phyloP scores from a whole-genome alignment of 1,140 invertebrate genomes.

The Drosophila pseudoobscura region DNA sequence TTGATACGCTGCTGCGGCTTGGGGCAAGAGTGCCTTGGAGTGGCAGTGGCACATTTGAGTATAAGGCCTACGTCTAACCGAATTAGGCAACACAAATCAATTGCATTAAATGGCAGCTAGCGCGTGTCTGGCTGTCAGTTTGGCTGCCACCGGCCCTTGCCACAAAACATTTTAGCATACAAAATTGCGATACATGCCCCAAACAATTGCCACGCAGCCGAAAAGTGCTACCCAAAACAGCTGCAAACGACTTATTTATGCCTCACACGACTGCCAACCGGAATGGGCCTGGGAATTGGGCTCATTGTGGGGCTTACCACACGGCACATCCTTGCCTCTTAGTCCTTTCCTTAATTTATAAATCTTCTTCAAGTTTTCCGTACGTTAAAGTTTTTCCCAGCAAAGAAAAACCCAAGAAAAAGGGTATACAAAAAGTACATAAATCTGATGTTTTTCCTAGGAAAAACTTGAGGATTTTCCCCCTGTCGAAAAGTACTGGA shows the following conservation, averaged over 20 bases:
- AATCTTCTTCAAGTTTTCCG: too few relatives aligned
- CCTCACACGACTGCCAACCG: constrained; percentile 23
- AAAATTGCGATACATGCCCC: constrained; percentile 36
- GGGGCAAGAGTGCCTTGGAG: constrained; percentile 22
- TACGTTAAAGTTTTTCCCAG: too few relatives aligned
- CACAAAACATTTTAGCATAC: constrained; percentile 29
- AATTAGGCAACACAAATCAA: constrained; percentile 76
- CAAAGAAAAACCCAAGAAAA: too few relatives aligned
- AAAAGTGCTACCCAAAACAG: constrained; percentile 61
- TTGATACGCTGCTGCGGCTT: constrained; percentile 10
- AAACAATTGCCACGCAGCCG: constrained; percentile 54
- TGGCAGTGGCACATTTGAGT: neutral
- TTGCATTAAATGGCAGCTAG: constrained; percentile 73
- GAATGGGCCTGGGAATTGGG: constrained; percentile 2
- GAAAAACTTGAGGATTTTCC: too few relatives aligned
- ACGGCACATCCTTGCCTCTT: constrained; percentile 19
- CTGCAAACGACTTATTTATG: constrained; percentile 79
- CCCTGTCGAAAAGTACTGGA: too few relatives aligned
- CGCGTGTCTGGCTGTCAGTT: constrained; percentile 43
- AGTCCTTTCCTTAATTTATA: neutral
- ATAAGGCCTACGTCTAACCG: constrained; percentile 34
- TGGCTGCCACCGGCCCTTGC: neutral
- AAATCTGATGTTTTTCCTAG: too few relatives aligned
- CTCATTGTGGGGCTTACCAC: constrained; percentile 35
- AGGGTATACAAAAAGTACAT: too few relatives aligned